phyloP scores from a whole-genome alignment of 2,888 invertebrate species.

The Hypomecis atomaria region DNA sequence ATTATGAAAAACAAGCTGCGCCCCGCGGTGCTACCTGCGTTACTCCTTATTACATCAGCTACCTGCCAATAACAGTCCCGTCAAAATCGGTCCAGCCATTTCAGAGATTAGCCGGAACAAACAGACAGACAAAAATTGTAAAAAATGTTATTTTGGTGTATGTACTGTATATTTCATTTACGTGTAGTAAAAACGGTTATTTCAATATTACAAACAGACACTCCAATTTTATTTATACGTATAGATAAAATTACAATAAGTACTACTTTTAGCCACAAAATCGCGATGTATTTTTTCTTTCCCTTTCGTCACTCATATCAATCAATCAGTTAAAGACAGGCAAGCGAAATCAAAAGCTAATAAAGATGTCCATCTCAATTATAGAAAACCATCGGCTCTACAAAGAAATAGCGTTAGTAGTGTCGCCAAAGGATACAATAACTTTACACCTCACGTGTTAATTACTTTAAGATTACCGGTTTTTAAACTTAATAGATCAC shows the following conservation, averaged over 20 bases:
- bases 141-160: no score
- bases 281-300: neutral
- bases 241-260: neutral
- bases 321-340: conserved; percentile 3
- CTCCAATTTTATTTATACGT: no score
- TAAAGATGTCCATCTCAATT: conserved; percentile 40
- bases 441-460: conserved; percentile 64
- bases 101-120: no score
- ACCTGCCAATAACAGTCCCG: no score
- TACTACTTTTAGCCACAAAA: neutral
- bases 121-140: no score
- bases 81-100: no score
- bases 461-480: conserved; percentile 47
- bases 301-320: neutral
- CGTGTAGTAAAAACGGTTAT: no score
- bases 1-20: no score
- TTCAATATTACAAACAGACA: no score
- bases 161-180: no score
- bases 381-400: conserved; percentile 49
- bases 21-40: no score
- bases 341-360: conserved; percentile 33
- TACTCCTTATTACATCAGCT: no score
- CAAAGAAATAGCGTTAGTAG: conserved; percentile 44
- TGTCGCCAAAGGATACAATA: conserved; percentile 57
- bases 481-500: conserved; percentile 8